These are phyloP conservation scores for Lepidurus couesii DNA, from an alignment of 1,140 invertebrate species.

Conservation along the genomic window DNA sequence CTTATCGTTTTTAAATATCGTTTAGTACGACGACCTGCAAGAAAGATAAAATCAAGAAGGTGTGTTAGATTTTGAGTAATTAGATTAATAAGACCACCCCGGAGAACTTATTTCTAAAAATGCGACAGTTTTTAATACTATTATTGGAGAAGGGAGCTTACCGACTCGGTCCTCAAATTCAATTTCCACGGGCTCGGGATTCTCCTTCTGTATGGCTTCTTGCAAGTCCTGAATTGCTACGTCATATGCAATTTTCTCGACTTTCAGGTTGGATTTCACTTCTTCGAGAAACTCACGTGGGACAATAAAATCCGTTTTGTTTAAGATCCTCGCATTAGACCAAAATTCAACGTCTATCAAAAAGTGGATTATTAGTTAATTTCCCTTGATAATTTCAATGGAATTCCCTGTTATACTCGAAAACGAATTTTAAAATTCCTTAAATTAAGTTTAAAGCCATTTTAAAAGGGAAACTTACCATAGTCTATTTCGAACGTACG, in stretches of 20 bases:
- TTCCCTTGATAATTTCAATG: not conserved
- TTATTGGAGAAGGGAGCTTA: not conserved
- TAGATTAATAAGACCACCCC: not conserved
- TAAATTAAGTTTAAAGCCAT: not conserved
- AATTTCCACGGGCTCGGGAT: constrained; percentile 49
- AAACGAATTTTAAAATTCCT: not conserved
- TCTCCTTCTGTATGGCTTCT: constrained; percentile 67
- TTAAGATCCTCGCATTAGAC: not conserved
- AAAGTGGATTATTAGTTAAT: not conserved
- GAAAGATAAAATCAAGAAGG: not conserved
- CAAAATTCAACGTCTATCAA: not conserved
- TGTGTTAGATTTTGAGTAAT: not conserved
- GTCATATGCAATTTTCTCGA: constrained; percentile 46
- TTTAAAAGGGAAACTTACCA: not conserved
- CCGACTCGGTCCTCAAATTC: not conserved
- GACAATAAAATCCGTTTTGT: constrained; percentile 26
- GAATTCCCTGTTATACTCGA: not conserved
- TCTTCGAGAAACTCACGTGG: constrained; percentile 28
- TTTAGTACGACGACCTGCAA: not conserved
- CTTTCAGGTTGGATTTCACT: constrained; percentile 25
- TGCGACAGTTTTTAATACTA: not conserved
- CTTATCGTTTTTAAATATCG: not conserved
- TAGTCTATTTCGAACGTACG: not conserved
- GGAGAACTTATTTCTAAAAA: not conserved
- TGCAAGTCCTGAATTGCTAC: constrained; percentile 62